phyloP scores from a whole-genome alignment of 2,888 invertebrate species.

The Notodonta ziczac region DNA sequence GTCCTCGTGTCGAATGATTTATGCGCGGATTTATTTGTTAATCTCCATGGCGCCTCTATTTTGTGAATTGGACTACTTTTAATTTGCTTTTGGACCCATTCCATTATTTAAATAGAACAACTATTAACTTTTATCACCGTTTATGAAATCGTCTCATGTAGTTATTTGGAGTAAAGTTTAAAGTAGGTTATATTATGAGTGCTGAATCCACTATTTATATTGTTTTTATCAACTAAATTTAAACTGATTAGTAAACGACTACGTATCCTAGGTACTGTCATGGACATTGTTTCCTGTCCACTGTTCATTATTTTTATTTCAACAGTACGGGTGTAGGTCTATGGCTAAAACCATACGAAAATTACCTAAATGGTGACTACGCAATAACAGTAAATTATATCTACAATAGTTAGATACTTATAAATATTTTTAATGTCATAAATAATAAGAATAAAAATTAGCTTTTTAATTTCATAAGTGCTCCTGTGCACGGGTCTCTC shows the following conservation, averaged over 20 bases:
- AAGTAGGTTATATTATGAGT: constrained; percentile 1
- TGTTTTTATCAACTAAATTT: neutral
- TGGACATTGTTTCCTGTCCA: too few species aligned
- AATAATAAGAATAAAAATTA: too few species aligned
- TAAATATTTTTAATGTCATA: too few species aligned
- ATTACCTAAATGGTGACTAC: too few species aligned
- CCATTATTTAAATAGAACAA: constrained; percentile 30
- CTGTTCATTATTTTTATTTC: too few species aligned
- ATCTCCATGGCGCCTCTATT: constrained; percentile 50
- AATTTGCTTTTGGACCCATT: constrained; percentile 38
- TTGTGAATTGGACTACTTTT: constrained; percentile 41
- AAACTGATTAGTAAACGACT: neutral
- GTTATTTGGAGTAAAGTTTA: constrained; percentile 5
- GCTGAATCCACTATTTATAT: neutral
- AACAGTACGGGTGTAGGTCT: too few species aligned
- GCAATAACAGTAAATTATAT: too few species aligned
- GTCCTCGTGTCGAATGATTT: constrained; percentile 61
- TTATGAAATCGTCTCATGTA: constrained; percentile 9
- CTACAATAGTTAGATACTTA: too few species aligned
- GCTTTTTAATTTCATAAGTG: too few species aligned
- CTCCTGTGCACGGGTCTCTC: too few species aligned
- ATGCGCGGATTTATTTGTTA: constrained; percentile 58
- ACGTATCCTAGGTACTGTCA: too few species aligned
- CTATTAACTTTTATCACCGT: constrained; percentile 15
- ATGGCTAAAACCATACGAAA: too few species aligned